Conservation (phyloP, 2,888 invertebrate species). For the Reticulitermes lucifugus region DNA sequence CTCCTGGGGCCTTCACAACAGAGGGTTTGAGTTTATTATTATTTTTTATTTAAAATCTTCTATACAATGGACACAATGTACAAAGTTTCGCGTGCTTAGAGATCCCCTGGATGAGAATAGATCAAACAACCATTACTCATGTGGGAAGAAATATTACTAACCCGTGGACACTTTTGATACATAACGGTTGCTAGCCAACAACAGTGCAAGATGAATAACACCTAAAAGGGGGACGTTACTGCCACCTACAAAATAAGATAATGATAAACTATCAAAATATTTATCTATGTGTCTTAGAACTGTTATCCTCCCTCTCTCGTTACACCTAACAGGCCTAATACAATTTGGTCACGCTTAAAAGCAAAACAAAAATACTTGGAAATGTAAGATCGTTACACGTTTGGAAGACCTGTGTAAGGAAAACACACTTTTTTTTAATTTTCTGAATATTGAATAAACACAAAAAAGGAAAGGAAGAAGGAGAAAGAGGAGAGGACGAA, state of each 20-base stretch:
- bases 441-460: no score
- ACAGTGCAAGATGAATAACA: background rate
- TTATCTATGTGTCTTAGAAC: no score
- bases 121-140: constrained; percentile 27
- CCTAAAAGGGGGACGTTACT: background rate
- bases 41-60: constrained; percentile 13
- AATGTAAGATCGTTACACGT: no score
- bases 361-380: no score
- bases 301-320: no score
- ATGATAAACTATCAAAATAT: background rate
- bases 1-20: no score
- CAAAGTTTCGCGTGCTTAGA: constrained; percentile 13
- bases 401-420: no score
- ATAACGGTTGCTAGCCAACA: background rate
- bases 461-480: no score
- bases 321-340: no score
- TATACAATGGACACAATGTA: background rate
- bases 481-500: no score
- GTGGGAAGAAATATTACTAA: background rate
- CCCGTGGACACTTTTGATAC: background rate
- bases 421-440: no score
- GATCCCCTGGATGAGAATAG: background rate
- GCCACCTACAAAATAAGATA: background rate
- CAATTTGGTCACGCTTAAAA: no score
- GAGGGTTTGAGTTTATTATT: background rate